Percentiles rank a stretch among this genome's conserved stretches.
These are phyloP conservation scores for Brachyptera putata DNA, from an alignment of 2,888 invertebrate genomes.

Conservation along the genomic window DNA sequence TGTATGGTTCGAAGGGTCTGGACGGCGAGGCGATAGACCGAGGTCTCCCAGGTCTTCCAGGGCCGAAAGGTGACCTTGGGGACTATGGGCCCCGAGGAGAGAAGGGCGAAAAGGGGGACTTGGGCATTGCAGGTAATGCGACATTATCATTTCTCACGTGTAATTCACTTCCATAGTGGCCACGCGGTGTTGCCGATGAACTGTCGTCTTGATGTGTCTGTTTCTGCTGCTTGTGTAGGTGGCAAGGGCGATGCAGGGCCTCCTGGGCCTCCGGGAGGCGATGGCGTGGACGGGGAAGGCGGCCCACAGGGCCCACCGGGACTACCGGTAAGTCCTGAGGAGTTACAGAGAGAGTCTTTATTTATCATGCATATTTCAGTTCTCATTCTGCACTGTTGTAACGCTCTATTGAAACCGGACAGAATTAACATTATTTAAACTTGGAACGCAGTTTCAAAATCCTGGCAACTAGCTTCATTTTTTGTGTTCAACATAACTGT, in stretches of 20 bases:
- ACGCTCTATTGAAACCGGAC: too few species aligned
- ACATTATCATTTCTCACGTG: background rate
- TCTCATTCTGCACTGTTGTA: too few species aligned
- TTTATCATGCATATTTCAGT: too few species aligned
- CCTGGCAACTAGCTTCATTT: too few species aligned
- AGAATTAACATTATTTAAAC: too few species aligned
- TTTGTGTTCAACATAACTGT: too few species aligned
- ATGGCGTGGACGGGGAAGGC: conserved; percentile 71
- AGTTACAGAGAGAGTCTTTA: too few species aligned
- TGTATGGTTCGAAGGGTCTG: conserved; percentile 46
- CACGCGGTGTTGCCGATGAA: background rate
- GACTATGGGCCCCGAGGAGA: conserved; percentile 49
- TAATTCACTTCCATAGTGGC: conserved; percentile 23
- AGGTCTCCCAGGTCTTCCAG: conserved; percentile 63
- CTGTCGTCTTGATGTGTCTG: conserved; percentile 18
- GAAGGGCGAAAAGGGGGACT: conserved; percentile 49
- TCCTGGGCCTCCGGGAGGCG: conserved; percentile 67
- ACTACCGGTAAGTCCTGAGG: conserved; percentile 62
- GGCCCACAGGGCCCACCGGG: conserved; percentile 87
- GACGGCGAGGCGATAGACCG: conserved; percentile 55
- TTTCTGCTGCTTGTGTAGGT: too few species aligned
- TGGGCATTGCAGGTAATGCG: conserved; percentile 48
- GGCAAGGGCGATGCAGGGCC: conserved; percentile 70
- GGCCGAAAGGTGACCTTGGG: conserved; percentile 55
- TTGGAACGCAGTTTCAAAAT: too few species aligned